Percentiles rank a stretch among this genome's conserved stretches.
phyloP scores from a whole-genome alignment of 2,113 vertebrate species.

The Donacobius atricapilla region DNA sequence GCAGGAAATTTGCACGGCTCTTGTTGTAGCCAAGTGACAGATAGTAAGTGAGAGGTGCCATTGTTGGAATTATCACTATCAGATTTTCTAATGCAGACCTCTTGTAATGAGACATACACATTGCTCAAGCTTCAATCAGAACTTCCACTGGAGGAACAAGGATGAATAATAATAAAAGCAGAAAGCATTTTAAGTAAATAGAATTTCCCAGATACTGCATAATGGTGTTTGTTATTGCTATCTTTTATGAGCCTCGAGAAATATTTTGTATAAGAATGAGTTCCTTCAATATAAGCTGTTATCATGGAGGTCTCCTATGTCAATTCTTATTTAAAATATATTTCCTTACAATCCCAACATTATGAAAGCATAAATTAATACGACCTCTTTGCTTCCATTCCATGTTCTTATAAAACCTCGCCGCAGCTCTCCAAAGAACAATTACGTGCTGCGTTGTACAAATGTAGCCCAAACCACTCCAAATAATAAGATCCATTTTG shows the following conservation, averaged over 20 bases:
- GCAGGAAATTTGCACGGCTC: constrained; percentile 40
- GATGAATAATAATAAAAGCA: constrained; percentile 59
- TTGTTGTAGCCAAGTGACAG: constrained; percentile 32
- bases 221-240: constrained; percentile 54
- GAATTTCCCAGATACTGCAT: constrained; percentile 56
- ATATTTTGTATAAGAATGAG: constrained; percentile 45
- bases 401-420: neutral
- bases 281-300: constrained; percentile 56
- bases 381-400: constrained; percentile 23
- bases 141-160: constrained; percentile 13
- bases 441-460: constrained; percentile 15
- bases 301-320: constrained; percentile 50
- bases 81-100: constrained; percentile 48
- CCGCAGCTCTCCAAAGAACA: neutral
- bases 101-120: constrained; percentile 40
- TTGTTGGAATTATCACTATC: constrained; percentile 28
- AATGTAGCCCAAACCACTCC: constrained; percentile 9
- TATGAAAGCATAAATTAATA: constrained; percentile 40
- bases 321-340: constrained; percentile 66
- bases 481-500: constrained; percentile 36
- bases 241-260: constrained; percentile 52
- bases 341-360: constrained; percentile 9
- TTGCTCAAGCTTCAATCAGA: constrained; percentile 36
- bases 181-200: constrained; percentile 62
- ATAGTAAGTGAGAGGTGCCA: constrained; percentile 39